Conservation (phyloP, 2,888 invertebrate species). For the Exocentrus adspersus region DNA sequence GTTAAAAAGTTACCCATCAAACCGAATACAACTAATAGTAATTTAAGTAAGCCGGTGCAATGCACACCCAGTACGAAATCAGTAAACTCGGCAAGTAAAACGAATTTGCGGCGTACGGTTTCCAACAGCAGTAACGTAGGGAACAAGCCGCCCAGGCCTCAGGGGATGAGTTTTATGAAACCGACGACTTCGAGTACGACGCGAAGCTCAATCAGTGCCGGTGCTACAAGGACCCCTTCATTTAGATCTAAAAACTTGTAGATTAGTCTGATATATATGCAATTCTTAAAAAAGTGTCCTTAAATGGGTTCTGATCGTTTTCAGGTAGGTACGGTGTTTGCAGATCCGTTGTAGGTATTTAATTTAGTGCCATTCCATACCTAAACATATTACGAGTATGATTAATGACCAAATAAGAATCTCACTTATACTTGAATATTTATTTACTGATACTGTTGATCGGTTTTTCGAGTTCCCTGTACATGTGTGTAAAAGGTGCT, state of each 20-base stretch:
- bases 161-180: conserved; percentile 77
- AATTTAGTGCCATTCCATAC: conserved; percentile 26
- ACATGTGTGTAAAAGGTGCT: not conserved
- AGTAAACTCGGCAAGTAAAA: conserved; percentile 17
- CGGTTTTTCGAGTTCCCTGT: not conserved
- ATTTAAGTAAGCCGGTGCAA: conserved; percentile 36
- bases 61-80: conserved; percentile 48
- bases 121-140: conserved; percentile 49
- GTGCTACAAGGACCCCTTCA: conserved; percentile 28
- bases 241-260: conserved; percentile 46
- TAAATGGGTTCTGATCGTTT: not conserved
- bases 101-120: conserved; percentile 29
- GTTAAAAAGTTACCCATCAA: conserved; percentile 74
- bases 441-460: conserved; percentile 8
- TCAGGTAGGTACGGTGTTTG: too few relatives aligned
- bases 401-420: conserved; percentile 20
- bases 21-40: conserved; percentile 52
- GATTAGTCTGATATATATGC: conserved; percentile 10
- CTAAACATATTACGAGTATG: not conserved
- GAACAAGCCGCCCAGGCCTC: conserved; percentile 58
- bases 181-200: conserved; percentile 87
- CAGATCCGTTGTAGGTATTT: not conserved
- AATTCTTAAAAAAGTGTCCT: conserved; percentile 22
- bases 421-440: conserved; percentile 14
- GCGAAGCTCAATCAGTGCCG: conserved; percentile 61